Evolutionary conservation across 2,797 vertebrate genomes (phyloP).

Genomic region (Halcyon chelicuti): DNA sequence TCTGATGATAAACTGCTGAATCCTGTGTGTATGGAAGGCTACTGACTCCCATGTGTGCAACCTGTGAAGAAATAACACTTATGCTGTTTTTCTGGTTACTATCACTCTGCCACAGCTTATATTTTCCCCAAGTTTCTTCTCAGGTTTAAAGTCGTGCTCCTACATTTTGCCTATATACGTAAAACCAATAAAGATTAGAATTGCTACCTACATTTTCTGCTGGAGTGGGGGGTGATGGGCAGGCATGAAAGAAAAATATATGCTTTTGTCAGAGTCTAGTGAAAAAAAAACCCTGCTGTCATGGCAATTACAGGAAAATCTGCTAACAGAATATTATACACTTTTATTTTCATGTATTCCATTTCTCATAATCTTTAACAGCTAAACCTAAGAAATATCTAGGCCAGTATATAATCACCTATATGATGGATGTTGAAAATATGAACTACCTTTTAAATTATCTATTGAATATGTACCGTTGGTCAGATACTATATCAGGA

Average conservation of each 20-base stretch:
- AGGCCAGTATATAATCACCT: not conserved
- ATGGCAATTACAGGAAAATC: not conserved
- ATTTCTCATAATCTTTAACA: not conserved
- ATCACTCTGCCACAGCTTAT: not conserved
- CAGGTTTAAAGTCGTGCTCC: not conserved
- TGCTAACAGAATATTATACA: not conserved
- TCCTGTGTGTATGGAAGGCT: not conserved
- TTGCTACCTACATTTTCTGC: not conserved
- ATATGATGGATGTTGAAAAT: not conserved
- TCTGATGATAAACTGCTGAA: not conserved
- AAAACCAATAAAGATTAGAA: not conserved
- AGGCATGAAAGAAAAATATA: too few species aligned
- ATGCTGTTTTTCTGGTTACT: not conserved
- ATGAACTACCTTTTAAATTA: not conserved
- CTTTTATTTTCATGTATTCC: not conserved
- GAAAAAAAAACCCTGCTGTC: not conserved
- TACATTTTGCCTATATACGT: not conserved
- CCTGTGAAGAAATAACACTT: not conserved
- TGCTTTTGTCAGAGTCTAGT: too few species aligned
- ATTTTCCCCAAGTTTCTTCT: not conserved
- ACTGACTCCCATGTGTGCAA: not conserved
- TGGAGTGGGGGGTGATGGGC: too few species aligned
- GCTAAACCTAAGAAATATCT: not conserved
- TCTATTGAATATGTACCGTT: not conserved
- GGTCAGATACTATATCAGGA: not conserved